A percentile compares a stretch with the other conserved stretches of the same genome.
Conservation (phyloP, 2,113 vertebrate species). For the Bujurquina vittata region DNA sequence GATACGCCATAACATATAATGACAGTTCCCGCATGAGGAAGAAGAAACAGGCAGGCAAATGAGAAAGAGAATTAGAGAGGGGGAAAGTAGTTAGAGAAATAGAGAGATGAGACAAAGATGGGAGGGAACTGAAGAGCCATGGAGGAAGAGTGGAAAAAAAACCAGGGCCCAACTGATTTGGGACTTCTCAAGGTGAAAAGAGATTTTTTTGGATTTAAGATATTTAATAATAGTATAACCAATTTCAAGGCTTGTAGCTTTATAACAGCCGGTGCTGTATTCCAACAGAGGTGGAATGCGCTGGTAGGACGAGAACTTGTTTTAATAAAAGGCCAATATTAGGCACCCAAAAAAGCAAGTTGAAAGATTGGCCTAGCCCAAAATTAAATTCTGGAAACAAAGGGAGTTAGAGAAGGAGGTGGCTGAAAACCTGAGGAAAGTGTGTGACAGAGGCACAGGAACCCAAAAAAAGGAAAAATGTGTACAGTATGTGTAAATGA, state of each 20-base stretch:
- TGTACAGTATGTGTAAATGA: slow-evolving; percentile 2
- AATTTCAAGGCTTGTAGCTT: neutral
- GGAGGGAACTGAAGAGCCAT: slow-evolving; percentile 39
- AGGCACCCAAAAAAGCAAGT: neutral
- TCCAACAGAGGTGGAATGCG: neutral
- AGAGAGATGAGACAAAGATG: slow-evolving; percentile 40
- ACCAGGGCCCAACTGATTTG: slow-evolving; percentile 14
- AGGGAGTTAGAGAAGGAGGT: neutral
- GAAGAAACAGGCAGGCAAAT: slow-evolving; percentile 69
- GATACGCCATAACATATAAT: slow-evolving; percentile 73
- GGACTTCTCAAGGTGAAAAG: slow-evolving; percentile 19
- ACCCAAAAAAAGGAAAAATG: neutral
- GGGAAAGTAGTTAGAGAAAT: slow-evolving; percentile 28
- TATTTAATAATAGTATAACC: slow-evolving; percentile 1
- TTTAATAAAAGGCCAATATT: neutral
- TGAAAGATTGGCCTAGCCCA: neutral
- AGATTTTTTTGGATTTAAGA: slow-evolving; percentile 42
- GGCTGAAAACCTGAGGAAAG: neutral
- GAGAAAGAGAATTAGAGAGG: slow-evolving; percentile 69
- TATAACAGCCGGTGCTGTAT: neutral
- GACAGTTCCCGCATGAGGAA: slow-evolving; percentile 73
- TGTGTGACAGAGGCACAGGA: neutral
- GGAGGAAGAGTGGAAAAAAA: slow-evolving; percentile 31
- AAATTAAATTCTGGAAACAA: neutral
- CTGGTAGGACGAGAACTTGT: neutral